These are phyloP conservation scores for Pachycephus smyrnensis DNA, from an alignment of 2,888 invertebrate species.

Conservation along the genomic window DNA sequence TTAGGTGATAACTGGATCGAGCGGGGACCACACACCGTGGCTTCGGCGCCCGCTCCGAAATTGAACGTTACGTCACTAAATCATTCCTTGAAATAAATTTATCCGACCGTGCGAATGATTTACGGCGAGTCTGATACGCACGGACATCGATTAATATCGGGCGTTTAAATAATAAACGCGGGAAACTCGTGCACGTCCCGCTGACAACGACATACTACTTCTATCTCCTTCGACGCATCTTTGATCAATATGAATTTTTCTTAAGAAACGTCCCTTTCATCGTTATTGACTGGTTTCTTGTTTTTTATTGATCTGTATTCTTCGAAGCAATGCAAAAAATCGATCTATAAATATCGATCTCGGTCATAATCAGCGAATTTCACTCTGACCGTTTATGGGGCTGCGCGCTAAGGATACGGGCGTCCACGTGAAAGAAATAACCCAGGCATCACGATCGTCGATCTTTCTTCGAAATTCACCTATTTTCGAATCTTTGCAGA, in stretches of 20 bases:
- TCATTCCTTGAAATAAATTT: slow-evolving; percentile 34
- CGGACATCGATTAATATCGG: slow-evolving; percentile 35
- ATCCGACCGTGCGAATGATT: slow-evolving; percentile 30
- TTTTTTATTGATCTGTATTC: neutral
- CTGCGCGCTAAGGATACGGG: neutral
- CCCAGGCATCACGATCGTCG: no score
- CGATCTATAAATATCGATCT: neutral
- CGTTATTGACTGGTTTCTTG: neutral
- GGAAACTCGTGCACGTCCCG: neutral
- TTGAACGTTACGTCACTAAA: slow-evolving; percentile 32
- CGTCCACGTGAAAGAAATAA: neutral
- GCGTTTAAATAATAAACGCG: slow-evolving; percentile 20
- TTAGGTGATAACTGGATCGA: slow-evolving; percentile 19
- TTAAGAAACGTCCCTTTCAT: neutral
- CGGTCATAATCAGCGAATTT: neutral
- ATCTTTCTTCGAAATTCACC: neutral
- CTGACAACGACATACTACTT: neutral
- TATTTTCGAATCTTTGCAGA: neutral
- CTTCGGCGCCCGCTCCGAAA: slow-evolving; percentile 21
- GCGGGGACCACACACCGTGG: slow-evolving; percentile 27
- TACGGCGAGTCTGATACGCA: slow-evolving; percentile 26
- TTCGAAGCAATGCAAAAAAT: neutral
- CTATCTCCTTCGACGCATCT: neutral
- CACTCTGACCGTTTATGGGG: neutral
- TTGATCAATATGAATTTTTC: neutral